Conservation (phyloP, 2,888 invertebrate species). For the Diadromus collaris region DNA sequence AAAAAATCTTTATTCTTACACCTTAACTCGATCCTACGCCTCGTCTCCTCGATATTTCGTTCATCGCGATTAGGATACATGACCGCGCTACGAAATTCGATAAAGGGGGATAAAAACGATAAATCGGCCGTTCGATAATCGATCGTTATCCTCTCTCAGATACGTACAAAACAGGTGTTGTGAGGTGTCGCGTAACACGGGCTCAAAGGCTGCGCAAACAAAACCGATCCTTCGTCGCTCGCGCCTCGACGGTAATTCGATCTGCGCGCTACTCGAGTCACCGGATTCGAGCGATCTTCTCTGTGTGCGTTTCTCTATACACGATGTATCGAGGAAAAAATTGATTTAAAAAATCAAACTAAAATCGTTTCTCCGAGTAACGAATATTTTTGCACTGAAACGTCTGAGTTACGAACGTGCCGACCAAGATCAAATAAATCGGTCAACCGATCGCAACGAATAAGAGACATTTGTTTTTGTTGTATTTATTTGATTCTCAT, state of each 20-base stretch:
- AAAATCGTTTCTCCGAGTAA: slow-evolving; percentile 7
- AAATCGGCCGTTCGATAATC: slow-evolving; percentile 26
- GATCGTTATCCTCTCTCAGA: slow-evolving; percentile 16
- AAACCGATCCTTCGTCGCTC: slow-evolving; percentile 36
- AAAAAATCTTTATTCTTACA: slow-evolving; percentile 24
- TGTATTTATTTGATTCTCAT: slow-evolving; percentile 17
- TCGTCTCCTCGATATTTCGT: slow-evolving; percentile 30
- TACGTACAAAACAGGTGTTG: slow-evolving; percentile 20
- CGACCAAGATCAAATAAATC: slow-evolving; percentile 14
- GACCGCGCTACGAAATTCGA: slow-evolving; percentile 68
- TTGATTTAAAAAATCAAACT: background rate
- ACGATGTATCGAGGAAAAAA: slow-evolving; percentile 31
- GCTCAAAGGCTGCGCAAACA: slow-evolving; percentile 26
- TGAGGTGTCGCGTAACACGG: slow-evolving; percentile 42
- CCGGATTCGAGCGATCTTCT: slow-evolving; percentile 37
- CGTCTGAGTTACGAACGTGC: background rate
- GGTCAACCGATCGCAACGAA: slow-evolving; percentile 30
- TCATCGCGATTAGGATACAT: slow-evolving; percentile 66
- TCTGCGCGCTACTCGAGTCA: slow-evolving; percentile 36
- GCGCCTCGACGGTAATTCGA: slow-evolving; percentile 47
- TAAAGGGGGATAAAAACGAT: slow-evolving; percentile 17
- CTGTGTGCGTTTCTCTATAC: slow-evolving; percentile 23
- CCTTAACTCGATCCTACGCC: slow-evolving; percentile 39
- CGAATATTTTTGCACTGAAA: background rate
- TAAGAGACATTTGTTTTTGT: slow-evolving; percentile 19